These are phyloP conservation scores for Caracal caracal DNA, from an alignment of 2,113 vertebrate species.

Conservation along the genomic window DNA sequence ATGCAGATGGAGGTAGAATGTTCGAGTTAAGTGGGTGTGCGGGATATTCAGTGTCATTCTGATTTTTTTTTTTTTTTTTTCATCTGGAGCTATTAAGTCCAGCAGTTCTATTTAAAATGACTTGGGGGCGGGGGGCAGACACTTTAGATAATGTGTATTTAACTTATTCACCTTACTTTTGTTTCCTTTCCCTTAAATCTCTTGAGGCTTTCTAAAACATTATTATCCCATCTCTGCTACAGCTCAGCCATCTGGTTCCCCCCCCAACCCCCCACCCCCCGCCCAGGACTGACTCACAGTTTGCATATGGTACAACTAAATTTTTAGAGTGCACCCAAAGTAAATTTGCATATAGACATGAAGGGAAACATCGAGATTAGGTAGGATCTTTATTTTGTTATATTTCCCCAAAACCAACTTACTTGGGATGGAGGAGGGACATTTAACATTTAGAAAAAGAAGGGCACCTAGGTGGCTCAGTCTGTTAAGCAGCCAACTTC, in stretches of 20 bases:
- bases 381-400: not conserved
- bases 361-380: not conserved
- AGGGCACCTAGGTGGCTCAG: too few species aligned
- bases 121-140: too few species aligned
- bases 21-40: not conserved
- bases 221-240: not conserved
- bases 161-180: not conserved
- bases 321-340: not conserved
- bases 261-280: too few species aligned
- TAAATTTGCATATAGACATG: not conserved
- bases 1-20: not conserved
- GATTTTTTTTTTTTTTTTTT: too few species aligned
- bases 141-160: not conserved
- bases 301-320: not conserved
- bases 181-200: not conserved
- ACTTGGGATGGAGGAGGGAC: not conserved
- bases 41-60: not conserved
- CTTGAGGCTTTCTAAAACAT: not conserved
- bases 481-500: too few species aligned
- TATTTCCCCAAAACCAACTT: not conserved
- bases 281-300: not conserved
- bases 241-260: not conserved
- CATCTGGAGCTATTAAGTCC: not conserved
- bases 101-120: not conserved
- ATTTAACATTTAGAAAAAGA: not conserved